Evolutionary conservation across 2,113 vertebrate species (phyloP).

Genomic region (Campylomormyrus tamandua): DNA sequence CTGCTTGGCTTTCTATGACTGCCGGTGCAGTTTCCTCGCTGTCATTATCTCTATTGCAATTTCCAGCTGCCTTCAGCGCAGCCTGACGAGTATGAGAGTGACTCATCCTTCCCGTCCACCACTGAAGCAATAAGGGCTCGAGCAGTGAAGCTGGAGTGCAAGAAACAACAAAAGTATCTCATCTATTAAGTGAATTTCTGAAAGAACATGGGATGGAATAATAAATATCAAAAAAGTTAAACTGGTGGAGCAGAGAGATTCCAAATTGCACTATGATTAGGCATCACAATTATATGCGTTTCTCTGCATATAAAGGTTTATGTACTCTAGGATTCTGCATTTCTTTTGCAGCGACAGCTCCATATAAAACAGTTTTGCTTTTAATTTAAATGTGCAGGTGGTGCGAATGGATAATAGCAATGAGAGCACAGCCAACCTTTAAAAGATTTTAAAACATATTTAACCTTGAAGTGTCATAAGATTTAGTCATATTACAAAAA

Average conservation of each 20-base stretch:
- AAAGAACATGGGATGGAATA: neutral
- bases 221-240: neutral
- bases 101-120: slow-evolving; percentile 46
- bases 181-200: slow-evolving; percentile 26
- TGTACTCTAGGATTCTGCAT: neutral
- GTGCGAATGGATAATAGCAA: neutral
- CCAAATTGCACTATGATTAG: slow-evolving; percentile 25
- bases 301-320: neutral
- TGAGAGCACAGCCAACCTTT: neutral
- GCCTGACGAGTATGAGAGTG: slow-evolving; percentile 35
- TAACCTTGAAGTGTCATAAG: slow-evolving; percentile 22
- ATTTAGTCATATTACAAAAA: neutral
- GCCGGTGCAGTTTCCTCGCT: neutral
- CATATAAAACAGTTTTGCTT: neutral
- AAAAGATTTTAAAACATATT: neutral
- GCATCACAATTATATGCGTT: slow-evolving; percentile 8
- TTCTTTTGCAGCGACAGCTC: neutral
- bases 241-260: neutral
- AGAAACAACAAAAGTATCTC: slow-evolving; percentile 20
- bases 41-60: neutral
- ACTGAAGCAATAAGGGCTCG: slow-evolving; percentile 19
- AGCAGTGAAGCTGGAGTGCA: slow-evolving; percentile 14
- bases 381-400: neutral
- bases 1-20: neutral
- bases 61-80: slow-evolving; percentile 36